Evolutionary conservation across 2,888 invertebrate genomes (phyloP).

Genomic region (Ceratothoa steindachneri): DNA sequence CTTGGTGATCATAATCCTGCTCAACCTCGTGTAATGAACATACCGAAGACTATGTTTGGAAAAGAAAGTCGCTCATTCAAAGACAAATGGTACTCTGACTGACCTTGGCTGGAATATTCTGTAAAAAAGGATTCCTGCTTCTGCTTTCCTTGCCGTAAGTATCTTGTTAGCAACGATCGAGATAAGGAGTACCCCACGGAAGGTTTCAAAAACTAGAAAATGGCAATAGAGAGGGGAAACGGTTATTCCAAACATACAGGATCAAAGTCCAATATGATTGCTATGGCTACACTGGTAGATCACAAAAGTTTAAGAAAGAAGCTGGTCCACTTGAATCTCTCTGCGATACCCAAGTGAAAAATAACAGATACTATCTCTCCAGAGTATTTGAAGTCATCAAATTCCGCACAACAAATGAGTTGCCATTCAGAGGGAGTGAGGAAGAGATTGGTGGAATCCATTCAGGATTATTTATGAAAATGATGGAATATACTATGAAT

Average conservation of each 20-base stretch:
- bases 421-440: neutral
- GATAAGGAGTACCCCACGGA: neutral
- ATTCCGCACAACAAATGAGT: neutral
- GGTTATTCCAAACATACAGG: neutral
- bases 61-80: neutral
- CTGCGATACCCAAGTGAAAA: neutral
- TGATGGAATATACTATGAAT: neutral
- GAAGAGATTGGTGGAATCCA: neutral
- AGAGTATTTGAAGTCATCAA: neutral
- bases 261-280: neutral
- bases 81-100: neutral
- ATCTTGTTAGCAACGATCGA: neutral
- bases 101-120: neutral
- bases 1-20: neutral
- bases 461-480: slow-evolving; percentile 3
- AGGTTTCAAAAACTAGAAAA: neutral
- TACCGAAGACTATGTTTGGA: neutral
- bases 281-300: neutral
- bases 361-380: neutral
- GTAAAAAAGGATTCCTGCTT: neutral
- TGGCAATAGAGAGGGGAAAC: neutral
- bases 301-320: neutral
- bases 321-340: neutral
- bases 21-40: neutral
- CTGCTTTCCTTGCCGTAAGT: slow-evolving; percentile 1